Conservation (phyloP, 2,888 invertebrate species). For the Agriopis marginaria region DNA sequence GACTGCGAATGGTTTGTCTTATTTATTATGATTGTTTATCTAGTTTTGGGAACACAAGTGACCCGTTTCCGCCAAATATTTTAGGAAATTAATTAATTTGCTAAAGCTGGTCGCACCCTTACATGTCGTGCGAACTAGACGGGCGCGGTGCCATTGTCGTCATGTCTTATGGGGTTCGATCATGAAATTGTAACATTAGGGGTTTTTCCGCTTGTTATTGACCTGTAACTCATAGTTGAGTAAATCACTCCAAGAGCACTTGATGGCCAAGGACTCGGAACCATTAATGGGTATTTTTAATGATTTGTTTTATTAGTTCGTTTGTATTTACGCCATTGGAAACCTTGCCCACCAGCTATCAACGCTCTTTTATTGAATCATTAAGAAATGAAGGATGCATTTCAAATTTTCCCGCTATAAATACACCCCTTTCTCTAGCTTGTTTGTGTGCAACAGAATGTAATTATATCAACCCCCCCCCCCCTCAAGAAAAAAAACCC, state of each 20-base stretch:
- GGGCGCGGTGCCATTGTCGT: constrained; percentile 29
- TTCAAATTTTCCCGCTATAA: constrained; percentile 13
- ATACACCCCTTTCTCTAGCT: neutral
- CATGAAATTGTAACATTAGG: constrained; percentile 36
- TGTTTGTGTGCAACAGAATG: constrained; percentile 17
- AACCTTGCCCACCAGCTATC: neutral
- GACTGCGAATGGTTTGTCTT: neutral
- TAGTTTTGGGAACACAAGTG: constrained; percentile 6
- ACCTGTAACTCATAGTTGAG: constrained; percentile 1
- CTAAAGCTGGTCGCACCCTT: constrained; percentile 25
- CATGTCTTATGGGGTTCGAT: constrained; percentile 32
- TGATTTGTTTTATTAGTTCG: neutral
- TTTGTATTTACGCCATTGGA: neutral
- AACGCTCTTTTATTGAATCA: neutral
- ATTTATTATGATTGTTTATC: neutral
- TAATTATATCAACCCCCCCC: no score
- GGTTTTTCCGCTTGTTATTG: constrained; percentile 23
- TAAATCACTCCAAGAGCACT: neutral
- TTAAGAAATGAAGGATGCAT: neutral
- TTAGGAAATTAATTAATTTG: constrained; percentile 34
- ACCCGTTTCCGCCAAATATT: constrained; percentile 24
- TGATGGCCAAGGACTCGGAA: constrained; percentile 6
- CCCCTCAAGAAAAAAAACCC: no score
- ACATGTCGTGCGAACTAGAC: constrained; percentile 28
- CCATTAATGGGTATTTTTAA: constrained; percentile 4